These are phyloP conservation scores for Smutsia gigantea DNA, from an alignment of 2,797 vertebrate genomes.

Conservation along the genomic window DNA sequence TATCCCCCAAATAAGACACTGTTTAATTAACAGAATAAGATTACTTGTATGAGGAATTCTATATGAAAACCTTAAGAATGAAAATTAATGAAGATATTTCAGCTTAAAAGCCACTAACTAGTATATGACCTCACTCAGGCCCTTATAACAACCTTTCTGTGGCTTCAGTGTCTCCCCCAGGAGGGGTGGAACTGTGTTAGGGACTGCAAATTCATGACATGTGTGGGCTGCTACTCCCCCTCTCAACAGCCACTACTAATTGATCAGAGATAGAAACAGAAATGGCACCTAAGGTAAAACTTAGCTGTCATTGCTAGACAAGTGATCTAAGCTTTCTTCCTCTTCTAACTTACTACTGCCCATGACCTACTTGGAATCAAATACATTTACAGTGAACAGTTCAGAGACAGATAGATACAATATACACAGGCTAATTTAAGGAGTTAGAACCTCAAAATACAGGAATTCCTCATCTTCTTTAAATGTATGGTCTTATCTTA, in stretches of 20 bases:
- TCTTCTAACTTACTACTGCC: conserved; percentile 20
- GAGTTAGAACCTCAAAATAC: conserved; percentile 16
- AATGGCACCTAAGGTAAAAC: conserved; percentile 45
- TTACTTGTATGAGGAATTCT: conserved; percentile 26
- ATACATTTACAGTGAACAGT: conserved; percentile 24
- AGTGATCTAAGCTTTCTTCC: conserved; percentile 50
- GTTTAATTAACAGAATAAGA: conserved; percentile 25
- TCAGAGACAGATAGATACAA: not conserved
- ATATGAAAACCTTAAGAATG: not conserved
- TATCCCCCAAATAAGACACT: conserved; percentile 6
- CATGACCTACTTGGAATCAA: conserved; percentile 63
- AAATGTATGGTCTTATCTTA: not conserved
- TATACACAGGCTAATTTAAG: conserved; percentile 29
- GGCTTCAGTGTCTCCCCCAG: not conserved
- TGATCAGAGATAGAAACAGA: conserved; percentile 24
- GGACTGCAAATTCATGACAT: not conserved
- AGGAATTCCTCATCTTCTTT: conserved; percentile 27
- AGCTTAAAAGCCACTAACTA: conserved; percentile 19
- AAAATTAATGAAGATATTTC: conserved; percentile 15
- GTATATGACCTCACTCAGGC: not conserved
- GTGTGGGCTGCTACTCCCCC: not conserved
- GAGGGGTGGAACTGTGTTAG: not conserved
- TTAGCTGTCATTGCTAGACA: conserved; percentile 19
- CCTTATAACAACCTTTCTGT: not conserved
- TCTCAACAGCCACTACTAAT: conserved; percentile 14